Evolutionary conservation across 2,797 vertebrate genomes (phyloP).

Genomic region (Mormyrus proboscirostris): DNA sequence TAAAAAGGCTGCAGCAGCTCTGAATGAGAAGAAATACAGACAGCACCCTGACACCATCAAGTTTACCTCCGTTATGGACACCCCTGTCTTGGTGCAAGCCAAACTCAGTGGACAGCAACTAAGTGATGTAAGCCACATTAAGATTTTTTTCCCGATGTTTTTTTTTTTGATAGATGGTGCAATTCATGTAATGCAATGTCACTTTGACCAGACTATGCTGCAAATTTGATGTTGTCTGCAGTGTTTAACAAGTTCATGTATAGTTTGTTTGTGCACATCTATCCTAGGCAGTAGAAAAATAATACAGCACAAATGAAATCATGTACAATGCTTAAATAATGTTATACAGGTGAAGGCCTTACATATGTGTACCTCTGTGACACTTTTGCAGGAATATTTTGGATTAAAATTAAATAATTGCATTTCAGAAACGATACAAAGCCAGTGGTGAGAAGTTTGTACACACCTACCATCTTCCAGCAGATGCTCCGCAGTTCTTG

Average conservation of each 20-base stretch:
- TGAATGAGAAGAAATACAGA: slow-evolving; percentile 83
- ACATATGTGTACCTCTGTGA: not conserved
- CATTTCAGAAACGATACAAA: slow-evolving; percentile 76
- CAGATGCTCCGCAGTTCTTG: slow-evolving; percentile 77
- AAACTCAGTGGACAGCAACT: slow-evolving; percentile 76
- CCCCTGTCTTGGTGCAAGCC: slow-evolving; percentile 81
- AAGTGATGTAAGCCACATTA: slow-evolving; percentile 61
- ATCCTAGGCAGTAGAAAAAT: not conserved
- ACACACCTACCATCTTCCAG: slow-evolving; percentile 78
- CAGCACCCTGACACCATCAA: slow-evolving; percentile 83
- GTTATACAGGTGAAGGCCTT: not conserved
- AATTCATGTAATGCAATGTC: not conserved
- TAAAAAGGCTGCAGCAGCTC: slow-evolving; percentile 71
- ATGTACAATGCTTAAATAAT: not conserved
- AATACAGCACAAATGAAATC: not conserved
- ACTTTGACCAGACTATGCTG: not conserved
- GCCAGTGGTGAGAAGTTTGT: slow-evolving; percentile 81
- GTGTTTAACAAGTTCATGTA: not conserved
- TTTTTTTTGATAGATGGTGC: not conserved
- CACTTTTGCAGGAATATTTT: not conserved
- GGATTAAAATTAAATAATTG: not conserved
- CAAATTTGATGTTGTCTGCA: not conserved
- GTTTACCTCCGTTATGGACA: slow-evolving; percentile 75
- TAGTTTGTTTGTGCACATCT: not conserved
- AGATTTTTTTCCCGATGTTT: not conserved